Evolutionary conservation across 1,140 invertebrate genomes (phyloP), one percentile per base, ranked within the genome.

Genomic region (Trichonephila clavata): DNA sequence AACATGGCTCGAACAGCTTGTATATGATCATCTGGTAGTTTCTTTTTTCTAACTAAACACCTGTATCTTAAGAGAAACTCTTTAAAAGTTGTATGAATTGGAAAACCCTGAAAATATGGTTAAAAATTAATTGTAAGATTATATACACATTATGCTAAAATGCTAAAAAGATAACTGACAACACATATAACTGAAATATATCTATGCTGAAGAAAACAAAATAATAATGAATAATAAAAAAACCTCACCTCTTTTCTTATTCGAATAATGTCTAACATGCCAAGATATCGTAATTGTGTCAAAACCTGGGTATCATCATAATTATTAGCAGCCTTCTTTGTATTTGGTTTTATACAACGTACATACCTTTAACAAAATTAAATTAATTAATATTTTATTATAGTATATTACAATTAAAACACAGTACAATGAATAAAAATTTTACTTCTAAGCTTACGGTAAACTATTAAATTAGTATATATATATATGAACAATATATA

Each of bases 261-360:
- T 89, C 98, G 96, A 95, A 99, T 99, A 94, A 99, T 99, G 95
- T 99, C 98, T 95, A 99, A 96, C 98, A 99, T 99, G 81, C 99
- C 98, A 80, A 99, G 97, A 96, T 99, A 99, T 94, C 97, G 97
- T 10, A 99, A 96, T 96, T 99, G 99, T 95, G 98, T 98, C 65
- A 98, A 96, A 3, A 99, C 98, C 88, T 99, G 96, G 84, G 97
- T 96, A 65, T 98, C 97, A 95, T 98, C 97, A 95, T 98, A 99
- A 94, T 97, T 97, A 95, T 98, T 97, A 0, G 98, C 96, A n/a
- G 97, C 96, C 96, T 99, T 99, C 94, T 97, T 96, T 95, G 97
- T 97, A 95, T 99, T 99, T 1, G 99, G 98, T 95, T 99, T 99
- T 94, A 99, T 99, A 95, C 99, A 99, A 13, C 98, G 96, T 1